Base-by-base conservation (phyloP, 1,140 invertebrate species). In the Monochamus saltuarius region DNA sequence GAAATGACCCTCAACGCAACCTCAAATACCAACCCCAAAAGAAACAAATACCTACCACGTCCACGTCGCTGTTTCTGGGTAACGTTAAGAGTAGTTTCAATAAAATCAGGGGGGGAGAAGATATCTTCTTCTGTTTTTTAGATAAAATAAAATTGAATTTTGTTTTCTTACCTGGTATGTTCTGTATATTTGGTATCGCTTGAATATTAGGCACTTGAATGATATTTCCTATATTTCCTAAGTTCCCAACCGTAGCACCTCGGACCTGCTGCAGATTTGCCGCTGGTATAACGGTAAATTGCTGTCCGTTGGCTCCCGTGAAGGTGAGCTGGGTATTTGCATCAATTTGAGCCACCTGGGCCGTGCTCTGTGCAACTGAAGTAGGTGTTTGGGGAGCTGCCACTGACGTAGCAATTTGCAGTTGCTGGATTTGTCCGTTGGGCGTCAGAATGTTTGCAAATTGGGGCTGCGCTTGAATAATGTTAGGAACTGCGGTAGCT, bases 371-470 rank as follows among this genome's bases (percentile, higher is more conserved):
- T 47, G 74, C 42, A 66, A 66, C 56, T 10, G 77, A 68, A 55
- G 75, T 66, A 19, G 66, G 62, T 9, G 63, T 61, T 14, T 64
- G 61, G 17, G 64, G 51, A 29, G 57, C 50, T 68, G 69, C 61
- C 73, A 73, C 40, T n/a, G 57, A 86, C 1, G 89, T 68, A 17
- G 71, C 71, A n/a, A 74, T 74, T 61, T 74, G 73, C 1, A 74
- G 65, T 75, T 92, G 90, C 69, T 94, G 91, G 52, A 94, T 89
- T 73, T 93, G 92, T 3, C 91, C 92, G 61, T 85, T 89, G 1
- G 91, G 91, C 1, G 91, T 92, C 9, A 95, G 83, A 35, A 95
- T 91, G 73, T 91, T 92, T 0, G 91, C 91, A 36, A 94, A 81
- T 78, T 90, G 90, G 2, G 81, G 79, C 66, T 82, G 78, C 50